phyloP scores from a whole-genome alignment of 2,888 invertebrate genomes.

The Amphipoea oculea region DNA sequence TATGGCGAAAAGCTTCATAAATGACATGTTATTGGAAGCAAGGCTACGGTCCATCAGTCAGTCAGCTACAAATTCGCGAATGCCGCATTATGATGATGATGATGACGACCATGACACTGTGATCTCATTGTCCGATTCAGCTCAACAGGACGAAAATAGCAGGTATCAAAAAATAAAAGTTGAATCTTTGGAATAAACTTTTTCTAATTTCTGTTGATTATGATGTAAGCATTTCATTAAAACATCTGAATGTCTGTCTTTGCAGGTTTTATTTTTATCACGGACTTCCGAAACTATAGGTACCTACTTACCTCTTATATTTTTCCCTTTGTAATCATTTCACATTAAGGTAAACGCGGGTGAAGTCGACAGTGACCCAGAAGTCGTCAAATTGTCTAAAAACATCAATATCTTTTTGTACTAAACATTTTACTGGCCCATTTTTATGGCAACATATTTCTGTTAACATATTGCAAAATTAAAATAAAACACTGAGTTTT shows the following conservation, averaged over 20 bases:
- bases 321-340: background rate
- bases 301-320: background rate
- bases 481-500: too few relatives aligned
- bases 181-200: constrained; percentile 12
- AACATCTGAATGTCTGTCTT: background rate
- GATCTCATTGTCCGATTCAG: background rate
- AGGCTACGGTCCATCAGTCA: constrained; percentile 28
- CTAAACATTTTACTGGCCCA: too few relatives aligned
- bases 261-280: background rate
- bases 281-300: background rate
- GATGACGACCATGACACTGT: background rate
- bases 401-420: too few relatives aligned
- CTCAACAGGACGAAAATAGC: constrained; percentile 2
- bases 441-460: too few relatives aligned
- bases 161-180: background rate
- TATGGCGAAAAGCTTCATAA: constrained; percentile 16
- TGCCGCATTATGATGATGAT: background rate
- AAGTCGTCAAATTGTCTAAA: too few relatives aligned
- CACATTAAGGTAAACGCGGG: too few relatives aligned
- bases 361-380: too few relatives aligned
- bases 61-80: background rate
- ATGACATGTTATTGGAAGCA: constrained; percentile 12
- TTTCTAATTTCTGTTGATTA: background rate
- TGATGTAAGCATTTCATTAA: background rate
- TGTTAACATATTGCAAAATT: too few relatives aligned